Base-by-base conservation (phyloP, 2,113 vertebrate species). In the Dipodomys ordii region DNA sequence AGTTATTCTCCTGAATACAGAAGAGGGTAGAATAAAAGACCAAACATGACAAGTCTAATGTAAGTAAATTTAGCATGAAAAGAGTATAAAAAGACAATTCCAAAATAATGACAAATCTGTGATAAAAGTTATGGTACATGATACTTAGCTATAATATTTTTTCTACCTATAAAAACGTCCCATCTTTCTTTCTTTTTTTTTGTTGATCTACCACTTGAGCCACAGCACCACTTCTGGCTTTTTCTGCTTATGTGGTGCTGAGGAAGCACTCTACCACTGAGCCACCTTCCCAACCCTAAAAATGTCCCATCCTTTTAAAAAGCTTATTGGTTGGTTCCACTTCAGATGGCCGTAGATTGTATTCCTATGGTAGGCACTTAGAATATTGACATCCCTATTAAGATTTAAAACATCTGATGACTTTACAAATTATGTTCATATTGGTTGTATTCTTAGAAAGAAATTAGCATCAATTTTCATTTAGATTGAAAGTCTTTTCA, bases 341-440 rank as follows among this genome's bases (percentile, higher is more conserved):
- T 86, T 57, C 74, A 93, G 71, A 71, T 32, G 23, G 6, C 81
- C 69, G 57, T 87, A 22, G 87, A 87, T 94, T 81, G 7, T 88
- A 82, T 90, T 69, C 81, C 68, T 67, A 19, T 92, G 60, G n/a
- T 69, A 57, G 71, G 60, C 46, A 73, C 44, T 92, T 95, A 94
- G 78, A 95, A 79, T 76, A 77, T 78, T 86, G 83, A 53, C 46
- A 46, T 92, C 46, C 91, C 95, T 96, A 82, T 95, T 96, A 90
- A 87, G 87, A 95, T 94, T 95, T 83, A 60, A 96, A 96, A 93
- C 90, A 23, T 73, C 22, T 82, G 68, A 49, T 83, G 18, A 12
- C 25, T 97, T 93, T 97, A 95, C 81, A 95, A 91, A 87, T 72
- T 88, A 67, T 95, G 87, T 96, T 95, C 94, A 91, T 89, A 96